phyloP scores from a whole-genome alignment of 2,113 vertebrate species.

The Tetraodon nigroviridis region DNA sequence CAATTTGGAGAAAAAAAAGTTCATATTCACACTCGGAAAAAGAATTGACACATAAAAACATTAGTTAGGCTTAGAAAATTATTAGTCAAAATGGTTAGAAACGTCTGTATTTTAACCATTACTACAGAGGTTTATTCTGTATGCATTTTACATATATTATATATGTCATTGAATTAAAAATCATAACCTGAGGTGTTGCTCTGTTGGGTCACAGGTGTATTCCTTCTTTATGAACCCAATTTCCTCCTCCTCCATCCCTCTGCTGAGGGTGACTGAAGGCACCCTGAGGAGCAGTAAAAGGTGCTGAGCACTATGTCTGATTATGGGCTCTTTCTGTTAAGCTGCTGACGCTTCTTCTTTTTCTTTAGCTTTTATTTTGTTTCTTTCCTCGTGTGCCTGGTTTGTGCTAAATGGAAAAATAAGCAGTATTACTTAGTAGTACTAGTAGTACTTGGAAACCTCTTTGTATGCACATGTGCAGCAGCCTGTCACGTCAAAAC shows the following conservation, averaged over 20 bases:
- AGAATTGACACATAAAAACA: no score
- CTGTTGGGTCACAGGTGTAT: no score
- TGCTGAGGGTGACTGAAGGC: slow-evolving; percentile 42
- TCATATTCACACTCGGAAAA: no score
- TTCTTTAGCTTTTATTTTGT: neutral
- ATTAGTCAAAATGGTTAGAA: no score
- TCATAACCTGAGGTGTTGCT: no score
- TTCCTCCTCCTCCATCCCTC: slow-evolving; percentile 22
- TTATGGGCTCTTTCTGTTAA: slow-evolving; percentile 31
- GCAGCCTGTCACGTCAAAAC: neutral
- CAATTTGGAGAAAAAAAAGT: no score
- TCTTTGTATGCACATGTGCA: slow-evolving; percentile 24
- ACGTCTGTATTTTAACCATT: no score
- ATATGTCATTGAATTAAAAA: no score
- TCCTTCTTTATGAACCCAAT: no score
- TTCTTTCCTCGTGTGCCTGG: slow-evolving; percentile 18
- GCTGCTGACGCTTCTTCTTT: slow-evolving; percentile 31
- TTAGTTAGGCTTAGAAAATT: no score
- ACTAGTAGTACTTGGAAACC: slow-evolving; percentile 2
- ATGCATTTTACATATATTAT: no score
- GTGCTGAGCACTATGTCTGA: slow-evolving; percentile 49
- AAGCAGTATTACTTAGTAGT: slow-evolving; percentile 6
- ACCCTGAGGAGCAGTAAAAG: slow-evolving; percentile 37
- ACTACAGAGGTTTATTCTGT: no score
- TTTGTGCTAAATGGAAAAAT: slow-evolving; percentile 7